phyloP scores from a whole-genome alignment of 1,140 invertebrate genomes.

The Andrena cerasifolii region DNA sequence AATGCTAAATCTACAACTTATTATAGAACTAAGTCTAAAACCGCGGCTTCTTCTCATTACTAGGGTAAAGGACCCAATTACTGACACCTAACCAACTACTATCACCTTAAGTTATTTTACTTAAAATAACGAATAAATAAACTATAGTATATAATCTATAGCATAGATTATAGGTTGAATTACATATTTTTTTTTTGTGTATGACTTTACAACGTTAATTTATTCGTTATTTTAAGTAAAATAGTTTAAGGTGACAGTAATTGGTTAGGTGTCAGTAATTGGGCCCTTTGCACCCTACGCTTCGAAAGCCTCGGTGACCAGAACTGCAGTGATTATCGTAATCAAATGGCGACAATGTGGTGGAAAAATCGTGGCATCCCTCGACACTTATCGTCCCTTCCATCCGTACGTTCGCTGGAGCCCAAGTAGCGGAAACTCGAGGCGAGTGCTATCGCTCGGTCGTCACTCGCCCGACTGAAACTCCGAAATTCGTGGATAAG shows the following conservation, averaged over 20 bases:
- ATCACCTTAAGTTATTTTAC: too few species aligned
- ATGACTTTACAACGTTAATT: too few species aligned
- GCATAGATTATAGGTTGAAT: too few species aligned
- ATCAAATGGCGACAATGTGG: background rate
- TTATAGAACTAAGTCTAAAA: background rate
- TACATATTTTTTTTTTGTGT: too few species aligned
- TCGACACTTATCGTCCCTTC: background rate
- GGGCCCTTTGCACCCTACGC: background rate
- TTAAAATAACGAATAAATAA: too few species aligned
- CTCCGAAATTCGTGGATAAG: slow-evolving; percentile 54
- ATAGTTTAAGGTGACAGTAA: too few species aligned
- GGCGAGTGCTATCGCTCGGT: background rate
- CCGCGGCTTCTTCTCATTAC: too few species aligned
- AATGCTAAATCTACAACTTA: background rate
- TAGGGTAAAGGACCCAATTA: too few species aligned
- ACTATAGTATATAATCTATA: too few species aligned
- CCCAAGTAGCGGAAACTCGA: background rate
- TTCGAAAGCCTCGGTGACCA: background rate
- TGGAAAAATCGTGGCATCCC: background rate
- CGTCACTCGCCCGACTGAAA: slow-evolving; percentile 37
- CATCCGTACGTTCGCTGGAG: background rate
- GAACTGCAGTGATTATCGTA: background rate
- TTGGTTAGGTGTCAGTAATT: too few species aligned
- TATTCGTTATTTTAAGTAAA: too few species aligned
- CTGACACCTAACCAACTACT: too few species aligned